Evolutionary conservation across 2,113 vertebrate species (phyloP), one percentile per base, ranked within the genome.

Genomic region (Anolis carolinensis): DNA sequence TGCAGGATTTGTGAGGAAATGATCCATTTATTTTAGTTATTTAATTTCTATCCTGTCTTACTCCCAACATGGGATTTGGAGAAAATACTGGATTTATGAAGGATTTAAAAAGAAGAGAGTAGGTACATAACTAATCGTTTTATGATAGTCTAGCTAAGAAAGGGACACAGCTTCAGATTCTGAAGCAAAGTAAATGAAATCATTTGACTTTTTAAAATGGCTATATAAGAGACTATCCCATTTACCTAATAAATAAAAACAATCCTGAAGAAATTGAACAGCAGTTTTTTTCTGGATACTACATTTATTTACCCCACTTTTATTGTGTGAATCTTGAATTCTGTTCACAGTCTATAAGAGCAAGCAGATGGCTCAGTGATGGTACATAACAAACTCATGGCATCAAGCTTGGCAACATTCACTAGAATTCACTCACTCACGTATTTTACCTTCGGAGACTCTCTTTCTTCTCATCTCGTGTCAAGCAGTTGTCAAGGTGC

Each of bases 401-500:
- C 76, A 79, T 80, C 68, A 62, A 70, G 34, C 30, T 0, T 5
- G 36, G 39, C 55, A 52, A 7, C 7, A 4, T 0, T 2, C 23
- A 10, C 0, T 0, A 18, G n/a, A 1, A 4, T 0, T 30, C 78
- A 10, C 1, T 18, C 7, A 39, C 79, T 63, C 76, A 68, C 27
- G 27, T 0, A 63, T n/a, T 94, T 93, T 94, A 99, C 98, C 98
- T 99, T 82, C 98, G 94, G 25, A 99, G 96, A 92, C 98, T 96
- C 62, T 98, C 98, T 87, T 97, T 98, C 94, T 99, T 99, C 91
- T 98, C 97, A 1, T 94, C 98, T 7, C 97, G 96, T 63, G 50
- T 91, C 81, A 99, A 94, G 91, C 99, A 99, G 55, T 90, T 93
- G 82, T 99, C 99, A 87, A 99, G 93, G 85, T 99, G 98, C 76